Conservation (phyloP, 1,140 invertebrate species). For the Nasonia vitripennis region DNA sequence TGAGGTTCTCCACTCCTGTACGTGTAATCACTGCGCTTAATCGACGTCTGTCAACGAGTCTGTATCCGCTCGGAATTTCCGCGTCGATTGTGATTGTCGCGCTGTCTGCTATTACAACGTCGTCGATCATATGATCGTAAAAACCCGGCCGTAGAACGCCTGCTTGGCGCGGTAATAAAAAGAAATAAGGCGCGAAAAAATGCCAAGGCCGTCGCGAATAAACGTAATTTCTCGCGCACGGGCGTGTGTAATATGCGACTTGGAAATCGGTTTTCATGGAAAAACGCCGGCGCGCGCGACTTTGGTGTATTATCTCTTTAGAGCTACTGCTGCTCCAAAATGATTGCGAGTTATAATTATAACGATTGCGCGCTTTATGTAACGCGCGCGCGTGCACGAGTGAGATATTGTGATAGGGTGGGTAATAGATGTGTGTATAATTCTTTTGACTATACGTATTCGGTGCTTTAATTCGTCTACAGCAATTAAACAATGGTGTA, state of each 20-base stretch:
- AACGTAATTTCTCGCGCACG: background rate
- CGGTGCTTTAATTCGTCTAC: too few species aligned
- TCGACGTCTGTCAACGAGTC: background rate
- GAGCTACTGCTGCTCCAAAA: too few species aligned
- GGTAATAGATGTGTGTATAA: too few species aligned
- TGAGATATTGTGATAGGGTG: too few species aligned
- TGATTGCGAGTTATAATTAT: background rate
- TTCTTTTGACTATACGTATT: too few species aligned
- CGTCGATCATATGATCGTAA: background rate
- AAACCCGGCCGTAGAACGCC: background rate
- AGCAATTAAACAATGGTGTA: too few species aligned
- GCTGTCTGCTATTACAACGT: background rate
- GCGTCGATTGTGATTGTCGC: background rate
- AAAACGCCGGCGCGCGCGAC: too few species aligned
- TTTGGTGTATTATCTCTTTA: too few species aligned
- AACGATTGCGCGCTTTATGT: background rate
- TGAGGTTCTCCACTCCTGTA: background rate
- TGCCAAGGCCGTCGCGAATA: slow-evolving; percentile 5
- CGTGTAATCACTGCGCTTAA: background rate
- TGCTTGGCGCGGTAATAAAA: background rate
- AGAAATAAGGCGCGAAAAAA: slow-evolving; percentile 23
- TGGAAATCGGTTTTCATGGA: too few species aligned
- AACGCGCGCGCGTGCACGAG: background rate
- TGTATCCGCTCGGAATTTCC: slow-evolving; percentile 9
- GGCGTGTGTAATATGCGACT: too few species aligned